Conservation (phyloP, 2,888 invertebrate species). For the Tetranychus piercei region DNA sequence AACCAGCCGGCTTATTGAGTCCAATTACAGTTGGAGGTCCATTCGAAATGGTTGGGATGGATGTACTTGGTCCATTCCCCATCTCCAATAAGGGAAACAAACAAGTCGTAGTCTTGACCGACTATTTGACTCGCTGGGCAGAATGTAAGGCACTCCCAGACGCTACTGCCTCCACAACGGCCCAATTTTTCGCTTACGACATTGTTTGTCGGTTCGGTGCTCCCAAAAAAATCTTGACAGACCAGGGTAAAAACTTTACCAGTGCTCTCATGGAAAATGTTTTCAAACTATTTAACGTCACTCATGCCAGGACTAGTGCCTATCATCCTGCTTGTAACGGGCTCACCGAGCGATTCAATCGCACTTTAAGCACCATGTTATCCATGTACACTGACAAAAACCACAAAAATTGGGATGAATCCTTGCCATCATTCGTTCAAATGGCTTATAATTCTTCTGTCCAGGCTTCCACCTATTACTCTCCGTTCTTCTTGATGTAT, state of each 20-base stretch:
- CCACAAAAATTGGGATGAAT: conserved; percentile 25
- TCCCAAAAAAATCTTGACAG: neutral
- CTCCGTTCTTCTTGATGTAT: conserved; percentile 5
- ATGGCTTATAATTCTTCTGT: conserved; percentile 16
- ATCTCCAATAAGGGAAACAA: conserved; percentile 19
- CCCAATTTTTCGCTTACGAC: conserved; percentile 22
- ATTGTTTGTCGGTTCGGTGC: conserved; percentile 24
- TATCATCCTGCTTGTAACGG: conserved; percentile 26
- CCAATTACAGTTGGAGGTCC: neutral
- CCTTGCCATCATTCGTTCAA: conserved; percentile 16
- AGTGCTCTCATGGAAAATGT: neutral
- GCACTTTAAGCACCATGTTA: conserved; percentile 25
- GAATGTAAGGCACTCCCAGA: conserved; percentile 22
- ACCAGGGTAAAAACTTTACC: neutral
- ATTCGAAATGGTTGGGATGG: no score
- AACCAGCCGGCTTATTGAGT: neutral
- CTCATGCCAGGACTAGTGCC: conserved; percentile 23
- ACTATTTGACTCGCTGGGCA: conserved; percentile 24
- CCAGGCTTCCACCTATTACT: neutral
- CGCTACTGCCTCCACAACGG: conserved; percentile 21
- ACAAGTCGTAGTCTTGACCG: conserved; percentile 23
- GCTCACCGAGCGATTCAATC: conserved; percentile 26
- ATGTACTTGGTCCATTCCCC: conserved; percentile 24
- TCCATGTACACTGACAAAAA: conserved; percentile 21
- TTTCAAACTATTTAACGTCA: conserved; percentile 1